Percentiles rank a stretch among this genome's conserved stretches.
These are phyloP conservation scores for Gambelia wislizenii DNA, from an alignment of 2,797 vertebrate genomes.

Conservation along the genomic window DNA sequence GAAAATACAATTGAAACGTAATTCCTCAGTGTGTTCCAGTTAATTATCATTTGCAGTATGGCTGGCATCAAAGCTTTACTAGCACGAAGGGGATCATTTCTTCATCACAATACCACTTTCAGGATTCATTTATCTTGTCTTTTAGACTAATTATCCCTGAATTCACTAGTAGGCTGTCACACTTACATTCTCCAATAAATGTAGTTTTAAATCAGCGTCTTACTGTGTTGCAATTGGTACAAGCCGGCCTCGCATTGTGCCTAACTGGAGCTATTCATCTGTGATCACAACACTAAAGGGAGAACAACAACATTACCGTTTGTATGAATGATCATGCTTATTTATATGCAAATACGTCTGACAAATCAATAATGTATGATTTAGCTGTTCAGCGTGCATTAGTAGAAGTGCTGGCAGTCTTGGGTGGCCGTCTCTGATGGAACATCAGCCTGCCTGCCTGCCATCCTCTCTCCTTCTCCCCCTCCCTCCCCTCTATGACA, in stretches of 20 bases:
- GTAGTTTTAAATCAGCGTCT: slow-evolving; percentile 85
- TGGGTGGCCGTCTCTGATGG: slow-evolving; percentile 71
- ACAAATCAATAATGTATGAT: slow-evolving; percentile 88
- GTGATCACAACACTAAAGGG: slow-evolving; percentile 82
- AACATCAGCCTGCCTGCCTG: slow-evolving; percentile 48
- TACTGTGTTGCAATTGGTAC: slow-evolving; percentile 76
- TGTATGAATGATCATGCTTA: slow-evolving; percentile 85
- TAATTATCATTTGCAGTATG: slow-evolving; percentile 91
- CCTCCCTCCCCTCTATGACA: not conserved
- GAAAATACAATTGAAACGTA: slow-evolving; percentile 81
- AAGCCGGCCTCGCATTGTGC: slow-evolving; percentile 78
- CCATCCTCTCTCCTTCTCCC: not conserved
- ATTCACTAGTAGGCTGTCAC: slow-evolving; percentile 85
- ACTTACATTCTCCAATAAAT: slow-evolving; percentile 92
- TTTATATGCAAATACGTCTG: slow-evolving; percentile 88
- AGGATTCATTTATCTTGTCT: slow-evolving; percentile 98
- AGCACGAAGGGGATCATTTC: slow-evolving; percentile 75
- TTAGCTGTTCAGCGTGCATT: slow-evolving; percentile 79
- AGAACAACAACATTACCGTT: slow-evolving; percentile 77
- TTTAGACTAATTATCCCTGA: slow-evolving; percentile 93
- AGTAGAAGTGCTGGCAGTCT: slow-evolving; percentile 63
- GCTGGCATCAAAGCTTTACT: slow-evolving; percentile 80
- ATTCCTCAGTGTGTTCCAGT: slow-evolving; percentile 81
- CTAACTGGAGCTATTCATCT: slow-evolving; percentile 86
- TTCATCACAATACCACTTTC: slow-evolving; percentile 83